Base-by-base conservation (phyloP, 2,113 vertebrate species). In the Grallaria varia region DNA sequence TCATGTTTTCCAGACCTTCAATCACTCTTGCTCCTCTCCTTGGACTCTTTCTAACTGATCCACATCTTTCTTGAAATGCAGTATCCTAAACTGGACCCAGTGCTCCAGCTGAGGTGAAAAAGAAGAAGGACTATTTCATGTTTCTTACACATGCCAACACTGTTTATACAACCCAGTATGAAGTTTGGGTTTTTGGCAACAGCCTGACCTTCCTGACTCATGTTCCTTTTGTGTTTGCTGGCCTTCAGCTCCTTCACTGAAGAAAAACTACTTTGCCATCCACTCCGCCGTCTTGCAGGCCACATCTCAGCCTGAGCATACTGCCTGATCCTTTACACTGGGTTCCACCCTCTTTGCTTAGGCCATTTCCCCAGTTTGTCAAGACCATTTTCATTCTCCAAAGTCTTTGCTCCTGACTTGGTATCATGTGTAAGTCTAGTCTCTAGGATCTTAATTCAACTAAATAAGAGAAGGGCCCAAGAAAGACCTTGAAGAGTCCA, bases 21-120 rank as follows among this genome's bases (percentile, higher is more conserved):
- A 47, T 92, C 0, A 1, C 35, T 96, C 56, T 81, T 68, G 64
- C 47, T 81, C 69, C 2, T 87, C 89, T 92, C 69, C 44, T 84
- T 90, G 86, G 80, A 90, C 56, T 84, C 47, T 68, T 78, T 92
- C 91, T 86, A 95, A n/a, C 22, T 37, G 69, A 95, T 84, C 74
- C 0, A 0, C 79, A 81, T 86, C 83, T 94, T 86, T 86, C 85
- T 69, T 88, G 60, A 96, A 95, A 81, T 28, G 24, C 47, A n/a
- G 35, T 64, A 27, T 28, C n/a, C 60, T 69, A 77, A 55, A 88
- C 52, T 40, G 56, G 73, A 89, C 56, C 4, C 52, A n/a, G 44
- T 23, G 3, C 47, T 91, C 35, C 66, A 90, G 56, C 75, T 78
- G 68, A 25, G 24, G 73, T 87, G 80, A 84, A 86, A 86, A 88